Conservation (phyloP, 2,113 vertebrate genomes). For the Rhadina sibilatrix region DNA sequence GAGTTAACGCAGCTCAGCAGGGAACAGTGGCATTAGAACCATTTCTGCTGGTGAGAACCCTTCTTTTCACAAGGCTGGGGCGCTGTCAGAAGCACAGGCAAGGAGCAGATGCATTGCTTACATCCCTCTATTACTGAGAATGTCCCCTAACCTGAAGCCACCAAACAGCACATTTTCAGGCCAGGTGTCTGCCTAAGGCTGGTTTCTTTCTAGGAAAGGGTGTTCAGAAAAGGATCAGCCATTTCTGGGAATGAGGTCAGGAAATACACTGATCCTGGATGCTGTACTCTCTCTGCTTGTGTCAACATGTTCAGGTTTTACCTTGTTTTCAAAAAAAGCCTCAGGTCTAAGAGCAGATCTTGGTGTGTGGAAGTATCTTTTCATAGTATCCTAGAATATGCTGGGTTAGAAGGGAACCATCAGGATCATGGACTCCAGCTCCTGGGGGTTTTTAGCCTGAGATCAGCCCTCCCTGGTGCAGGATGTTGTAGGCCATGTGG, state of each 20-base stretch:
- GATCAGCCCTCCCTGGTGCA: background rate
- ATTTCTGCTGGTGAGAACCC: background rate
- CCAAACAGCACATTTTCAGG: background rate
- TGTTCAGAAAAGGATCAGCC: background rate
- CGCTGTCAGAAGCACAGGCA: background rate
- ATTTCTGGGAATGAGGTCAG: background rate
- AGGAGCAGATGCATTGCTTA: background rate
- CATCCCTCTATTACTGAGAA: background rate
- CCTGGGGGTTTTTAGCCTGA: background rate
- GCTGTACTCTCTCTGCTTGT: background rate
- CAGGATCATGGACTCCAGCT: background rate
- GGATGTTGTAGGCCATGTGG: rapidly evolving
- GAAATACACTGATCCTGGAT: background rate
- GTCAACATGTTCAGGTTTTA: background rate
- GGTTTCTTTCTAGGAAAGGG: background rate
- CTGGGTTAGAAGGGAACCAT: background rate
- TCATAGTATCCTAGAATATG: background rate
- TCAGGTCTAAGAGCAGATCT: background rate
- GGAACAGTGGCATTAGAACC: background rate
- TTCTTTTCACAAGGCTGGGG: background rate
- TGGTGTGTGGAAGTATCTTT: background rate
- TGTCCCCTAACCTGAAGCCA: background rate
- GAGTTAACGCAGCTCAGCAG: background rate
- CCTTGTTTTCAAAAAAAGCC: background rate
- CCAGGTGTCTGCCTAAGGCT: background rate